Conservation (phyloP, 1,140 invertebrate genomes). For the Nephotettix cincticeps region DNA sequence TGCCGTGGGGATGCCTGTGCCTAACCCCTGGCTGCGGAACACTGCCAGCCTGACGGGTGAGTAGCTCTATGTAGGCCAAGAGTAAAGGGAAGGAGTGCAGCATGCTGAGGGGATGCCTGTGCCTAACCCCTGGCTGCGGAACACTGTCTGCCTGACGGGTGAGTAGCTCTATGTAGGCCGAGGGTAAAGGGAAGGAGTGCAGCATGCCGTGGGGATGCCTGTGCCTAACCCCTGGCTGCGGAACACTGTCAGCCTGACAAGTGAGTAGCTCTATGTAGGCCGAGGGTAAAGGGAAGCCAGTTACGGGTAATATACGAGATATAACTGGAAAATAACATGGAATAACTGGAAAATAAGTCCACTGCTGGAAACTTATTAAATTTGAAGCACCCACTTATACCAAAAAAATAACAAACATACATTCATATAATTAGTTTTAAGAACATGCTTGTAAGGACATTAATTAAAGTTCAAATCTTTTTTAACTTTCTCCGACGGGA, state of each 20-base stretch:
- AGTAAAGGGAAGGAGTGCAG: conserved; percentile 64
- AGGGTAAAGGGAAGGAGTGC: conserved; percentile 64
- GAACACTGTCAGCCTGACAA: conserved; percentile 58
- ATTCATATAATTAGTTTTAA: neutral
- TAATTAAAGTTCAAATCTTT: neutral
- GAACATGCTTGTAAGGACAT: neutral
- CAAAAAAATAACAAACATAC: neutral
- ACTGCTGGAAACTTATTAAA: neutral
- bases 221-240: conserved; percentile 69
- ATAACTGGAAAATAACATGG: too few relatives aligned
- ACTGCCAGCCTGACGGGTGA: conserved; percentile 54
- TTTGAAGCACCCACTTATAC: neutral
- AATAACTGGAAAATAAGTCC: too few relatives aligned
- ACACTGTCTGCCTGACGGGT: conserved; percentile 56
- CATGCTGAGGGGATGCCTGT: conserved; percentile 70
- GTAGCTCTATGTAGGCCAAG: too few relatives aligned
- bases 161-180: too few relatives aligned
- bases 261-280: too few relatives aligned
- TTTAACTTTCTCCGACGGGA: neutral
- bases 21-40: conserved; percentile 69
- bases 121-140: conserved; percentile 68
- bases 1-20: conserved; percentile 66
- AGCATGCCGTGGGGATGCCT: conserved; percentile 69
- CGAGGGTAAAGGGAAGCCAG: too few relatives aligned
- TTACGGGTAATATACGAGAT: too few relatives aligned